phyloP scores from a whole-genome alignment of 2,888 invertebrate species.

The Mimachlamys varia region DNA sequence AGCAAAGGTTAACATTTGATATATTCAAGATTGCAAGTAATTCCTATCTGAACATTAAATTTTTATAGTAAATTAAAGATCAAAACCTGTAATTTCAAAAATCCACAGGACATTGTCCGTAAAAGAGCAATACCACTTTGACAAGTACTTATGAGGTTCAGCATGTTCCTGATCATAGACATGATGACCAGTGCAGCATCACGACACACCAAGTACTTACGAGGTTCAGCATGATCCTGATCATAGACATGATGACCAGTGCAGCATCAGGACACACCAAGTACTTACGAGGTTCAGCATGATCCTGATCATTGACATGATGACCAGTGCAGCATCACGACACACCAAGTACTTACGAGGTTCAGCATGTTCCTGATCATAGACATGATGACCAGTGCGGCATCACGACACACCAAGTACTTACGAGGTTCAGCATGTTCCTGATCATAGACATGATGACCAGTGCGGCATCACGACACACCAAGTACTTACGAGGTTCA shows the following conservation, averaged over 20 bases:
- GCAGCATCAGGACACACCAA: slow-evolving; percentile 97
- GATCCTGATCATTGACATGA: slow-evolving; percentile 91
- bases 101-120: no score
- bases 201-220: slow-evolving; percentile 77
- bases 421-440: slow-evolving; percentile 84
- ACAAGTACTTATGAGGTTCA: slow-evolving; percentile 61
- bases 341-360: slow-evolving; percentile 91
- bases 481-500: no score
- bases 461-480: slow-evolving; percentile 96
- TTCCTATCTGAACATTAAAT: not conserved
- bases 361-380: slow-evolving; percentile 88
- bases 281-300: slow-evolving; percentile 84
- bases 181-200: no score
- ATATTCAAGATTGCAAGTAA: no score
- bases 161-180: no score
- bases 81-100: no score
- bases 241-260: slow-evolving; percentile 92
- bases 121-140: no score
- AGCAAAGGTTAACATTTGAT: not conserved
- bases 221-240: slow-evolving; percentile 86
- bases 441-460: slow-evolving; percentile 93
- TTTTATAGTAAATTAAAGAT: no score
- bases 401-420: slow-evolving; percentile 97
- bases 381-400: slow-evolving; percentile 92
- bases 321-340: slow-evolving; percentile 94